Conservation (phyloP, 2,888 invertebrate species). For the Timandra comae region DNA sequence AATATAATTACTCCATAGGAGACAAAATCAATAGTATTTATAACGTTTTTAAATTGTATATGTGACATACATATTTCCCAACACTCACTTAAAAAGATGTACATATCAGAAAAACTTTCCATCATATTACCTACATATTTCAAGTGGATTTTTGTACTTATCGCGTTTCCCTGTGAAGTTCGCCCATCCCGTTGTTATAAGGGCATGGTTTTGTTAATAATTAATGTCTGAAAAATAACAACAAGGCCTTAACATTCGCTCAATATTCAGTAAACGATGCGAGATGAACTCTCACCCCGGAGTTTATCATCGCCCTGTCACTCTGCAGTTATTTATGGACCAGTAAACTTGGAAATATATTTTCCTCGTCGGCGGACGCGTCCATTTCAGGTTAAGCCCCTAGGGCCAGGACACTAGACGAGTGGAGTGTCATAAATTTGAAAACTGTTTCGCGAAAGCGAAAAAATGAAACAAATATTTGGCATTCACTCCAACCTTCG, state of each 20-base stretch:
- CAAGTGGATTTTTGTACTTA: too few relatives aligned
- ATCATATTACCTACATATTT: too few relatives aligned
- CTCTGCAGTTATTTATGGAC: conserved; percentile 73
- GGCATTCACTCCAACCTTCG: conserved; percentile 52
- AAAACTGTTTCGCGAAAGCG: conserved; percentile 67
- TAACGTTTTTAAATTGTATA: too few relatives aligned
- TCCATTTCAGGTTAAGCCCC: conserved; percentile 75
- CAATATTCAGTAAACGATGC: conserved; percentile 66
- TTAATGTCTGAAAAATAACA: conserved; percentile 38
- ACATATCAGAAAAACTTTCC: too few relatives aligned
- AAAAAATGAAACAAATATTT: conserved; percentile 68
- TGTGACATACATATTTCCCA: too few relatives aligned
- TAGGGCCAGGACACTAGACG: conserved; percentile 68
- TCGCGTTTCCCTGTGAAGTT: too few relatives aligned
- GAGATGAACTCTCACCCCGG: conserved; percentile 64
- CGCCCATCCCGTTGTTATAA: too few relatives aligned
- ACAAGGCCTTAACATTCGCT: conserved; percentile 41
- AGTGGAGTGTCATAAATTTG: conserved; percentile 75
- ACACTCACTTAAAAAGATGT: too few relatives aligned
- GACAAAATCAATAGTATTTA: too few relatives aligned
- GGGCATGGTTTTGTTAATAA: too few relatives aligned
- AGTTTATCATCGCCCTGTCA: conserved; percentile 75
- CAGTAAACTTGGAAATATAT: conserved; percentile 77
- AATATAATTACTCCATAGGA: too few relatives aligned
- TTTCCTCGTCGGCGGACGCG: conserved; percentile 67